phyloP scores from a whole-genome alignment of 2,888 invertebrate species.

The Eilema depressum region DNA sequence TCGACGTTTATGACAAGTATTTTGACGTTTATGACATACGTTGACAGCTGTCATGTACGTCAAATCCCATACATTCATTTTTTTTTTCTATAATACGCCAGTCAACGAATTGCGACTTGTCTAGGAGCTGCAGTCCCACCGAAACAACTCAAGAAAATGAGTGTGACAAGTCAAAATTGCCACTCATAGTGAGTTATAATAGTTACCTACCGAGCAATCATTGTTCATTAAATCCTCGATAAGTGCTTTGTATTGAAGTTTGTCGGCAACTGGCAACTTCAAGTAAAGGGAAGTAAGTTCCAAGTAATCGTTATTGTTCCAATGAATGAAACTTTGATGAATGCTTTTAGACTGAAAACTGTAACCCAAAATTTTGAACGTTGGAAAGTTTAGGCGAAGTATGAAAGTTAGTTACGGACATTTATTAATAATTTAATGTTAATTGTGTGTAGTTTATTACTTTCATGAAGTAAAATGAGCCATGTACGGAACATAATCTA shows the following conservation, averaged over 20 bases:
- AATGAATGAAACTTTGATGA: slow-evolving; percentile 41
- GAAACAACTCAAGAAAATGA: background rate
- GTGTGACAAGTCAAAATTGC: background rate
- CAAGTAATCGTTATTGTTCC: slow-evolving; percentile 35
- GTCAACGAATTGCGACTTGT: too few species aligned
- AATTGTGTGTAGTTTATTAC: background rate
- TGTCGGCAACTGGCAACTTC: slow-evolving; percentile 30
- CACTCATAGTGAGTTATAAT: background rate
- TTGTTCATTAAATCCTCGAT: slow-evolving; percentile 23
- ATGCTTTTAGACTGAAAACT: slow-evolving; percentile 28
- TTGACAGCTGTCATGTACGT: too few species aligned
- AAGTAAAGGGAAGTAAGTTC: slow-evolving; percentile 30
- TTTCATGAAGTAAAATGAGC: background rate
- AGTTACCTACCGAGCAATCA: slow-evolving; percentile 16
- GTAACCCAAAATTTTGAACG: slow-evolving; percentile 16
- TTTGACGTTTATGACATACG: too few species aligned
- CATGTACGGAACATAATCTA: background rate
- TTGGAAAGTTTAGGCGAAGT: background rate
- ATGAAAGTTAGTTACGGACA: background rate
- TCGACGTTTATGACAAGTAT: too few species aligned
- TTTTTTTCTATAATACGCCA: too few species aligned
- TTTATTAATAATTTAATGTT: background rate
- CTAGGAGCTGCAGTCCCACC: background rate
- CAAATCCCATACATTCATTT: too few species aligned
- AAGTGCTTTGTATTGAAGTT: slow-evolving; percentile 36